Evolutionary conservation across 2,888 invertebrate species (phyloP).

Genomic region (Parnassius mnemosyne): DNA sequence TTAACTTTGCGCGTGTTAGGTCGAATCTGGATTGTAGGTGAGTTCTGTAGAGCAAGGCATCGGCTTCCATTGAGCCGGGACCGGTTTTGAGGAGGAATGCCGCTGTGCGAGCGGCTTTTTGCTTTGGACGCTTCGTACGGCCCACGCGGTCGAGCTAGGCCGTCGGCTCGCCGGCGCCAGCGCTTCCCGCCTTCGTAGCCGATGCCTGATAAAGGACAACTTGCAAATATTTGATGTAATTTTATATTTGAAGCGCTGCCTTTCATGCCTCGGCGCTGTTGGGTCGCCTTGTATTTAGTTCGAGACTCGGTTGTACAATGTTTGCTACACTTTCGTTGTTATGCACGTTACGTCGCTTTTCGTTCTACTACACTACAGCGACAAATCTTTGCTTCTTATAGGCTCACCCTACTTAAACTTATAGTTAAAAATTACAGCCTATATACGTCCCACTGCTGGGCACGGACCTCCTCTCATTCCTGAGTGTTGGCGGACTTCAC

Average conservation of each 20-base stretch:
- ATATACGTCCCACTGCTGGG: too few relatives aligned
- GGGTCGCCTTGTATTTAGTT: constrained; percentile 3
- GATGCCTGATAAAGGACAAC: constrained; percentile 59
- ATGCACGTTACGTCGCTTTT: too few relatives aligned
- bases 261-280: constrained; percentile 5
- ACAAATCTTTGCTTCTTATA: neutral
- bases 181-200: constrained; percentile 47
- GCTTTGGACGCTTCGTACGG: constrained; percentile 65
- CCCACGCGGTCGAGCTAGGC: constrained; percentile 29
- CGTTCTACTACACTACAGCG: constrained; percentile 5
- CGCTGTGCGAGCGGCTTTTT: constrained; percentile 66
- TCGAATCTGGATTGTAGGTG: constrained; percentile 43
- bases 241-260: constrained; percentile 31
- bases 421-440: too few relatives aligned
- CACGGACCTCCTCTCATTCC: too few relatives aligned
- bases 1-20: constrained; percentile 38
- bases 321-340: neutral
- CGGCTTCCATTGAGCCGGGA: constrained; percentile 71
- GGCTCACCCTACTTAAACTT: neutral
- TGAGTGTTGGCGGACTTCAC: too few relatives aligned
- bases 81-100: constrained; percentile 74
- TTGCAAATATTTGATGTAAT: constrained; percentile 65
- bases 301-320: neutral
- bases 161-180: constrained; percentile 46
- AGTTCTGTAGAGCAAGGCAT: constrained; percentile 36